These are phyloP conservation scores for Sinotaia quadrata DNA, from an alignment of 2,888 invertebrate species.

Conservation along the genomic window DNA sequence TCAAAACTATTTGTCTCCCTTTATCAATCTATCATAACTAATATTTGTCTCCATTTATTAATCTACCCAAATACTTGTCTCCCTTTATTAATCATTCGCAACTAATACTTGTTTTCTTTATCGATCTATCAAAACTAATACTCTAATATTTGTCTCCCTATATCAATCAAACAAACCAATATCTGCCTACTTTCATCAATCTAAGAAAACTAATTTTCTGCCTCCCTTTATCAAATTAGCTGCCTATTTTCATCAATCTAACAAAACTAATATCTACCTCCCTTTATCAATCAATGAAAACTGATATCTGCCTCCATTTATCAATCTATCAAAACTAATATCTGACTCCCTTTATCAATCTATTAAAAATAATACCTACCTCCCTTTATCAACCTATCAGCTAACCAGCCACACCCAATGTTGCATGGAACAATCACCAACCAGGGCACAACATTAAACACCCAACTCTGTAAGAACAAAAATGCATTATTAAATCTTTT, in stretches of 20 bases:
- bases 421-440: conserved; percentile 79
- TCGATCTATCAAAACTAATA: too few relatives aligned
- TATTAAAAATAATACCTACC: conserved; percentile 47
- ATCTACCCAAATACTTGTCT: too few relatives aligned
- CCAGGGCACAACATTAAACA: conserved; percentile 83
- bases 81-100: too few relatives aligned
- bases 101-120: too few relatives aligned
- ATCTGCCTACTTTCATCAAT: too few relatives aligned
- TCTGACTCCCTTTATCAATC: neutral
- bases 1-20: neutral
- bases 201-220: too few relatives aligned
- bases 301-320: conserved; percentile 67
- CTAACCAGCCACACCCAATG: conserved; percentile 78
- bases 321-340: conserved; percentile 61
- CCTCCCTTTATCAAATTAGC: too few relatives aligned
- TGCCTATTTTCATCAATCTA: too few relatives aligned
- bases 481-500: neutral
- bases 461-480: conserved; percentile 76
- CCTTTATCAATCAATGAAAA: neutral
- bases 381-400: conserved; percentile 75
- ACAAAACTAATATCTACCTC: neutral
- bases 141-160: too few relatives aligned
- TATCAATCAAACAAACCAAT: too few relatives aligned
- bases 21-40: neutral
- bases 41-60: conserved; percentile 72